A percentile compares a stretch with the other conserved stretches of the same genome.
phyloP scores from a whole-genome alignment of 2,888 invertebrate species.

The Julus scanicus region DNA sequence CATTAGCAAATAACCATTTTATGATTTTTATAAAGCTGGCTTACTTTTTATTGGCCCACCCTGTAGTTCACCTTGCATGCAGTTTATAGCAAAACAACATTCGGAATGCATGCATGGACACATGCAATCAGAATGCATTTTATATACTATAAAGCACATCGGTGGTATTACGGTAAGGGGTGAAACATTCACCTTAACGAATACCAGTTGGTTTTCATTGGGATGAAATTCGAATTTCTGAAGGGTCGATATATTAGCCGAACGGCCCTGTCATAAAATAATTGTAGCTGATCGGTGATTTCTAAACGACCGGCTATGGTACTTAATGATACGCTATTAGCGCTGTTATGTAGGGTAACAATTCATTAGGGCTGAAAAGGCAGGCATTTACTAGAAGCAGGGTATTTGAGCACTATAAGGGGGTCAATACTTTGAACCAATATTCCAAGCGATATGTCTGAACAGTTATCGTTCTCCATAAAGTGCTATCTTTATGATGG shows the following conservation, averaged over 20 bases:
- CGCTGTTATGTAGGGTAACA: conserved; percentile 12
- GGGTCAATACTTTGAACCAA: not conserved
- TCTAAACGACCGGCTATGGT: conserved; percentile 9
- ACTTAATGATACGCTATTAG: conserved; percentile 21
- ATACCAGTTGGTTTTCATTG: not conserved
- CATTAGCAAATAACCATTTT: too few species aligned
- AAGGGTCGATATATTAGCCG: conserved; percentile 5
- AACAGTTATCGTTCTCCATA: not conserved
- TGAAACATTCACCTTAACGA: too few species aligned
- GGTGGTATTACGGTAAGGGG: too few species aligned
- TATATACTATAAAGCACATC: too few species aligned
- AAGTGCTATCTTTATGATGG: not conserved
- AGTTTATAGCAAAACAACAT: too few species aligned
- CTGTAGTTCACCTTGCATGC: too few species aligned
- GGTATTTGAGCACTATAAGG: not conserved
- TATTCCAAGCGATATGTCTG: not conserved
- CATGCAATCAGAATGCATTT: too few species aligned
- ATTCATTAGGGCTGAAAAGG: conserved; percentile 31
- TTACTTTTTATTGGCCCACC: too few species aligned
- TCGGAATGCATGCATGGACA: too few species aligned
- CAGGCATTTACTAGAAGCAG: conserved; percentile 1
- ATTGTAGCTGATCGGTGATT: conserved; percentile 13
- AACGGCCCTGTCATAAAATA: conserved; percentile 32
- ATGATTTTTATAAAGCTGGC: too few species aligned
- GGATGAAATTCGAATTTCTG: not conserved